A percentile compares a stretch with the other conserved stretches of the same genome.
Conservation (phyloP, 2,797 vertebrate genomes). For the Paedocypris micromegethes region DNA sequence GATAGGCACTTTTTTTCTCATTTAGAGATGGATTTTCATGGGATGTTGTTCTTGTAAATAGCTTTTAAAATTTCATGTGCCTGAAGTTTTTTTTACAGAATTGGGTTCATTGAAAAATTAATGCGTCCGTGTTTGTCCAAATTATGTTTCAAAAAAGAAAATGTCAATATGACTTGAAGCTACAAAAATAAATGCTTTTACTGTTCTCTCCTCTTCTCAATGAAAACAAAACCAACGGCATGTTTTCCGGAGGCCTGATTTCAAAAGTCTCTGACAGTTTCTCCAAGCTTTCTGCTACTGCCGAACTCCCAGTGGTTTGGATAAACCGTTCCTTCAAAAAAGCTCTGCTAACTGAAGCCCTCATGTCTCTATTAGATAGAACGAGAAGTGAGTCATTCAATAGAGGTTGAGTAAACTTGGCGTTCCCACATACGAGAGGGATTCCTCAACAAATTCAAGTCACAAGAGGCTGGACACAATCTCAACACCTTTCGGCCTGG, state of each 20-base stretch:
- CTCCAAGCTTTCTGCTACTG: constrained; percentile 36
- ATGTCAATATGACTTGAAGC: too few species aligned
- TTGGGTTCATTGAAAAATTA: too few species aligned
- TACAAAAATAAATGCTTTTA: too few species aligned
- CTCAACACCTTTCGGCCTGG: too few species aligned
- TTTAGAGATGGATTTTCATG: constrained; percentile 26
- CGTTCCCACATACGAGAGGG: too few species aligned
- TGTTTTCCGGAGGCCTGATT: constrained; percentile 32
- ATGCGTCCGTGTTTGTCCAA: too few species aligned
- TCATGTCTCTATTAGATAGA: constrained; percentile 39
- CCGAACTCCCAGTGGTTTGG: constrained; percentile 25
- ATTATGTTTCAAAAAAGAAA: too few species aligned
- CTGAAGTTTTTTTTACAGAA: neutral
- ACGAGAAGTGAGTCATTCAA: constrained; percentile 31
- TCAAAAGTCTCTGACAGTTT: constrained; percentile 41
- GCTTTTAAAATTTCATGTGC: neutral
- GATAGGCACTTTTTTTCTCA: constrained; percentile 33
- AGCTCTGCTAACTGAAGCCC: constrained; percentile 38
- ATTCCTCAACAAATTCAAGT: neutral
- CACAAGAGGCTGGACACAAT: too few species aligned
- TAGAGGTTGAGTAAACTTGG: constrained; percentile 12
- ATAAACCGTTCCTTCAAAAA: constrained; percentile 44
- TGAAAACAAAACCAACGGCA: constrained; percentile 20
- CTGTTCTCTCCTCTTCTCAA: neutral
- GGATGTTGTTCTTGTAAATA: constrained; percentile 13